Base-by-base conservation (phyloP, 2,113 vertebrate genomes). In the Microcebus lehilahytsara region DNA sequence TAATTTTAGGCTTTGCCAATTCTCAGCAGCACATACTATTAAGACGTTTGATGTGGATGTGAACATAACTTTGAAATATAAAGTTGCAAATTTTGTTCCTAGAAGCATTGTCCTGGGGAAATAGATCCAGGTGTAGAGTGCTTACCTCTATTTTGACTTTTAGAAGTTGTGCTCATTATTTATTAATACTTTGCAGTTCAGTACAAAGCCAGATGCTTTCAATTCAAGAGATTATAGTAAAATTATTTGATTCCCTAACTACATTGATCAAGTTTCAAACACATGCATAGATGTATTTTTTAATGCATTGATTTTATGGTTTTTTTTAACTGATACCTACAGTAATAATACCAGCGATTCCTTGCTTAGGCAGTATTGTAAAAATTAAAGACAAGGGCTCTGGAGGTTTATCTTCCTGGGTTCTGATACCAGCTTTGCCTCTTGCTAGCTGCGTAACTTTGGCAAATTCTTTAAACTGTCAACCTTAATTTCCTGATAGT, bases 1-100 rank as follows among this genome's bases (percentile, higher is more conserved):
- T 96, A 98, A 95, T 96, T 93, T 84, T 74, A 94, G 86, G 42
- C 64, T 91, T 95, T 97, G 89, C 93, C 91, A 97, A 23, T 95
- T 98, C 97, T 95, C 95, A 94, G 94, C 51, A 96, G 96, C 83
- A 74, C 81, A 85, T 53, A 75, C 90, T 96, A 40, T 95, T 93
- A 60, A 58, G 16, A 53, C 96, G 49, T 72, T 80, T 97, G 85
- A 91, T 97, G 69, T 58, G 96, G 64, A 89, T 87, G 40, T 93
- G 64, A 89, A n/a, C 2, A 13, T 89, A 40, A 56, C 86, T 96
- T 96, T 89, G 62, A 23, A 72, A 75, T 84, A 81, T 12, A 93
- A 96, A 80, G 91, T 88, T 97, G 96, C 86, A 95, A 95, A 74
- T 84, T 46, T 42, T 96, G 58, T 95, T 97, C 14, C 56, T 95